Conservation (phyloP, 2,113 vertebrate species). For the Neotoma lepida region DNA sequence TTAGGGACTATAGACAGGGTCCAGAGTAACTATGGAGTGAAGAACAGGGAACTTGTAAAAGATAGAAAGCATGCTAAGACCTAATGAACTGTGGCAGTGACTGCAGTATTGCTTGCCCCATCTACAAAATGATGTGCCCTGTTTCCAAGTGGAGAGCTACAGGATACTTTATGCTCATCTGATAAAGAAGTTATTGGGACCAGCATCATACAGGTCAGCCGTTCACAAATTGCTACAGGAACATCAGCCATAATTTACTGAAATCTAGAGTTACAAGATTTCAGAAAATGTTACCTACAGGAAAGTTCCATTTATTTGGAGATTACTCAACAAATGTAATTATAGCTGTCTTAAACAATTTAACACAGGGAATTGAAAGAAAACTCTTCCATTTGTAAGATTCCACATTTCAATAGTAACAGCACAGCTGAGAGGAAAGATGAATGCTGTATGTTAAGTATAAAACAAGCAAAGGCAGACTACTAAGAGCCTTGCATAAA, state of each 20-base stretch:
- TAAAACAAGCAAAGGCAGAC: background rate
- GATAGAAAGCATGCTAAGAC: background rate
- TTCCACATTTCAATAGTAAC: background rate
- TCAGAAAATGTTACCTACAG: constrained; percentile 56
- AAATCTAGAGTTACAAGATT: constrained; percentile 33
- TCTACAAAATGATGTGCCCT: background rate
- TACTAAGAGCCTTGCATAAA: constrained; percentile 56
- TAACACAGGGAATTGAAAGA: constrained; percentile 33
- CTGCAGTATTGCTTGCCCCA: background rate
- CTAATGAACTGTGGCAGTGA: background rate
- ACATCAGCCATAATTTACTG: constrained; percentile 40
- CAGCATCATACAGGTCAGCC: background rate
- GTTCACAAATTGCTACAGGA: constrained; percentile 5
- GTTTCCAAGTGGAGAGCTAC: background rate
- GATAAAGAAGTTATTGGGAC: background rate
- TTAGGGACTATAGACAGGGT: background rate
- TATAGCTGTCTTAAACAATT: constrained; percentile 9
- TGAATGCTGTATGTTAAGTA: background rate
- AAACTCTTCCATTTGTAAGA: background rate
- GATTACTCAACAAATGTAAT: constrained; percentile 29
- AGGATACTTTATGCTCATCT: constrained; percentile 17
- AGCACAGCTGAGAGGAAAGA: background rate
- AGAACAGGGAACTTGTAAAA: background rate
- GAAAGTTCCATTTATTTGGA: constrained; percentile 39
- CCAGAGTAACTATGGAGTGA: background rate